Conservation (phyloP, 2,888 invertebrate species). For the Drosophila limbata region DNA sequence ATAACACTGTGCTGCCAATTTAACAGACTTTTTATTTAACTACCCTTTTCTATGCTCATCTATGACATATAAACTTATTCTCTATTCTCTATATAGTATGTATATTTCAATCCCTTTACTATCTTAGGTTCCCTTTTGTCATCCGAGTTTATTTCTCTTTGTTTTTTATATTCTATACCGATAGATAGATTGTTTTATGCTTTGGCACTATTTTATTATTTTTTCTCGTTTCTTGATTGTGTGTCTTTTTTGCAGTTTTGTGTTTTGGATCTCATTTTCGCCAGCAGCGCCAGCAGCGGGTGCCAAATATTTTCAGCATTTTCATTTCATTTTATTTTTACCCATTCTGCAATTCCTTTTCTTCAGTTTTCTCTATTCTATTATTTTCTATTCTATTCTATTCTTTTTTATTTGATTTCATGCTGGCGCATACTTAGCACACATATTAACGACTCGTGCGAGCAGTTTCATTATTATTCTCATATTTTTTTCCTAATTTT, state of each 20-base stretch:
- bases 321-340: conserved; percentile 17
- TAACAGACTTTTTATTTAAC: not conserved
- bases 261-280: conserved; percentile 25
- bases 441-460: conserved; percentile 37
- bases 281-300: conserved; percentile 21
- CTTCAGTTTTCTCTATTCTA: conserved; percentile 1
- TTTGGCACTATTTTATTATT: conserved; percentile 4
- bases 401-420: conserved; percentile 32
- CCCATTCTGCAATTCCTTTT: conserved; percentile 8
- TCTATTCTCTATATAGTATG: too few species aligned
- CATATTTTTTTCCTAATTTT: conserved; percentile 13
- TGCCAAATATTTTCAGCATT: conserved; percentile 40
- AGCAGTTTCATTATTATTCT: conserved; percentile 26
- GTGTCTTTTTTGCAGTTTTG: conserved; percentile 17
- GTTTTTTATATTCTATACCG: not conserved
- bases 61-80: not conserved
- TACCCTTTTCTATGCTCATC: too few species aligned
- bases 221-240: not conserved
- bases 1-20: not conserved
- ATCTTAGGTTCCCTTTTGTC: not conserved
- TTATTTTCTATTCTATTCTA: conserved; percentile 9
- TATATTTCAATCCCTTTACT: not conserved
- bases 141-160: not conserved
- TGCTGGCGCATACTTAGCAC: conserved; percentile 44
- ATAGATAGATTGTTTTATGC: not conserved